Evolutionary conservation across 2,113 vertebrate species (phyloP).

Genomic region (Halcyon malimbica): DNA sequence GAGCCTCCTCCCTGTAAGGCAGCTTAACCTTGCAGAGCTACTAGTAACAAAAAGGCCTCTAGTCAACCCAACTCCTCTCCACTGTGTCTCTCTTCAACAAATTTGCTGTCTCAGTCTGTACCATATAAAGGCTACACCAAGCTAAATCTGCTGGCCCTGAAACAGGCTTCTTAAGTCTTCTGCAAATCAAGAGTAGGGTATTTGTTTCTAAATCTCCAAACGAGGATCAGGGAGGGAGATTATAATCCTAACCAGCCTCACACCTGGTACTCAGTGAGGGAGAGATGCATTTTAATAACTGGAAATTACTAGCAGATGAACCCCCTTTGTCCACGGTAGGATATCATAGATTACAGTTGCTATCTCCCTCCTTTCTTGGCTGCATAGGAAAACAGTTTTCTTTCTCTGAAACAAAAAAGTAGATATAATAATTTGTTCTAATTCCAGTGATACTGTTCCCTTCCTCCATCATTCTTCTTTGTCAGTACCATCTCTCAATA

Average conservation of each 20-base stretch:
- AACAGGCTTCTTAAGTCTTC: neutral
- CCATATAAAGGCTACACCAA: neutral
- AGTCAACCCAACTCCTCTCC: neutral
- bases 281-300: neutral
- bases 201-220: conserved; percentile 12
- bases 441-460: neutral
- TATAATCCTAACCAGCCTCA: neutral
- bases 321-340: neutral
- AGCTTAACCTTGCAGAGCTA: neutral
- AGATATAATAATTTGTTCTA: neutral
- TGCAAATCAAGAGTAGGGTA: neutral
- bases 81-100: neutral
- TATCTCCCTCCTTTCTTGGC: neutral
- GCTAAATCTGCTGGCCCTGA: neutral
- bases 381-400: neutral
- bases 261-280: neutral
- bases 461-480: neutral
- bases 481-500: neutral
- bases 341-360: neutral
- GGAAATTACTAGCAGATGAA: neutral
- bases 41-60: neutral
- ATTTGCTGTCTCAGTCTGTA: neutral
- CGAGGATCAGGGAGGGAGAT: neutral
- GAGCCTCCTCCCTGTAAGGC: neutral
- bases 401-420: neutral